Evolutionary conservation across 2,888 invertebrate genomes (phyloP), one percentile per base, ranked within the genome.

Genomic region (Agrypnus murinus): DNA sequence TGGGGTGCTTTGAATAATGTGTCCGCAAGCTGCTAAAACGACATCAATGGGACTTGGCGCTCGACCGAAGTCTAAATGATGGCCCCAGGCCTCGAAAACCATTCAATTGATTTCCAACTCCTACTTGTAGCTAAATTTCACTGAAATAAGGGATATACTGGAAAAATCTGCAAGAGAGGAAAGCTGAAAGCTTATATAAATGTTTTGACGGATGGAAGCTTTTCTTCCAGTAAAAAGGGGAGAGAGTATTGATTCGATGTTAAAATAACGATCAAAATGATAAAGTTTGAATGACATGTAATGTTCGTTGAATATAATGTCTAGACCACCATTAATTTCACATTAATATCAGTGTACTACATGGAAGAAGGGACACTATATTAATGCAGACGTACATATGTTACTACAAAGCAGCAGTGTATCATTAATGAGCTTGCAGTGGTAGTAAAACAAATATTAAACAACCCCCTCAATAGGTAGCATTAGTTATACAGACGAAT

Each of bases 61-160:
- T 71, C 73, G 67, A 71, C 73, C 75, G 75, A 72, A 74, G 74
- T 70, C 75, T 77, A 77, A 77, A 77, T 75, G 72, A 77, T 77
- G 72, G 75, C 74, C 74, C 50, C 46, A 31, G 65, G 71, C 72
- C 69, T 63, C 45, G 67, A 68, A 73, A 73, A 69, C 73, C 65
- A 69, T 74, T 71, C 74, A 74, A 77, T 76, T 76, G 76, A 75
- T 75, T 57, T 58, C 38, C 69, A 59, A 40, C 55, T 59, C 46
- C 50, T 58, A 53, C 70, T 69, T 60, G 65, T 65, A 46, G 45
- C 60, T 60, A 60, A 60, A 60, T 60, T 60, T 46, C 46, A 48
- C 31, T 31, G 38, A 58, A 66, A 57, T 55, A 46, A 45, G 60
- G 46, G 46, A 40, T 2, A 38, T 15, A 14, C 25, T 10, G 10